Percentiles rank a stretch among this genome's conserved stretches.
Conservation (phyloP, 2,113 vertebrate genomes). For the Serilophus lunatus region DNA sequence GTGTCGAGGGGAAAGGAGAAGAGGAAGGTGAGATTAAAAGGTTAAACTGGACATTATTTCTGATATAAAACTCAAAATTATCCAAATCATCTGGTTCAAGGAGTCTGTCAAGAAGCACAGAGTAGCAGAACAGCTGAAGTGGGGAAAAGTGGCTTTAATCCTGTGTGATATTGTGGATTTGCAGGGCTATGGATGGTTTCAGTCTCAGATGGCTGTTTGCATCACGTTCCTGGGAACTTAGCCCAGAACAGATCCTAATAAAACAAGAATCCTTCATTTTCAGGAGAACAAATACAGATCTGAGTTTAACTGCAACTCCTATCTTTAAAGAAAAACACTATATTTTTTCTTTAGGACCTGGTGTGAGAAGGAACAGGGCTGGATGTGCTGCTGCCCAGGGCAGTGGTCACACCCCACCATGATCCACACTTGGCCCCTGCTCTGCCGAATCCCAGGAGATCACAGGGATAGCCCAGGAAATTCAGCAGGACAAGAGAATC, state of each 20-base stretch:
- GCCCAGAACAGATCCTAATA: neutral
- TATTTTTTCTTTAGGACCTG: neutral
- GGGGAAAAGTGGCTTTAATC: neutral
- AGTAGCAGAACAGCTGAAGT: neutral
- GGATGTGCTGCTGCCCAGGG: neutral
- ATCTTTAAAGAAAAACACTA: neutral
- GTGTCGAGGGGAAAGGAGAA: neutral
- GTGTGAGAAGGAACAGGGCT: neutral
- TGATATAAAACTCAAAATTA: neutral
- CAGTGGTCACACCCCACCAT: accelerated
- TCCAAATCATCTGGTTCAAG: neutral
- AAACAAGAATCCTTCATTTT: neutral
- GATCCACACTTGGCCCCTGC: accelerated
- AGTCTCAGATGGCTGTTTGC: neutral
- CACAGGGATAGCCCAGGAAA: neutral
- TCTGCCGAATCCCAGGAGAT: neutral
- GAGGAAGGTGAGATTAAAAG: neutral
- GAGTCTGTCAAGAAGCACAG: neutral
- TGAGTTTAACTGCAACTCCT: neutral
- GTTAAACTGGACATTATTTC: neutral
- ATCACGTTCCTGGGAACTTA: neutral
- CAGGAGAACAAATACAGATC: neutral
- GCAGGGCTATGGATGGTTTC: neutral
- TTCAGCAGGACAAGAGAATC: neutral
- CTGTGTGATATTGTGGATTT: accelerated